Conservation (phyloP, 2,113 vertebrate species). For the Oryzias melastigma region DNA sequence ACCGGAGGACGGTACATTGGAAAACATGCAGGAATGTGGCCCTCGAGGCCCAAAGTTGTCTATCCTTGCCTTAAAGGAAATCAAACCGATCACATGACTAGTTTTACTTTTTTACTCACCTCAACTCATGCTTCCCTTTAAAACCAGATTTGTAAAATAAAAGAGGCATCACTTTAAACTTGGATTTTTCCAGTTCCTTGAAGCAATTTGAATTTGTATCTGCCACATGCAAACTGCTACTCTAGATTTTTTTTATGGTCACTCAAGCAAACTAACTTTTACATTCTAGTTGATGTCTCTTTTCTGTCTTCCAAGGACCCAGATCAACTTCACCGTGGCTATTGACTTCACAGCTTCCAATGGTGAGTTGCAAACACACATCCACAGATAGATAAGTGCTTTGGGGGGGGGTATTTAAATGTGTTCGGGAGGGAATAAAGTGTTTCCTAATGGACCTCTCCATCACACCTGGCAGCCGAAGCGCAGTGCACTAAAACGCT, state of each 20-base stretch:
- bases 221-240: too few relatives aligned
- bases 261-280: background rate
- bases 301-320: slow-evolving; percentile 85
- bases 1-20: too few relatives aligned
- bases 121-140: too few relatives aligned
- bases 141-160: background rate
- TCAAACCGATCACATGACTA: too few relatives aligned
- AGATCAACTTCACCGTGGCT: slow-evolving; percentile 99
- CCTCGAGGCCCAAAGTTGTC: too few relatives aligned
- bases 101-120: background rate
- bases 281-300: slow-evolving; percentile 20
- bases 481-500: slow-evolving; percentile 37
- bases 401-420: slow-evolving; percentile 54
- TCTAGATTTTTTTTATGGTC: background rate
- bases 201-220: too few relatives aligned
- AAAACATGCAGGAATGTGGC: too few relatives aligned
- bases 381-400: background rate
- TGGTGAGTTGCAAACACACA: slow-evolving; percentile 78
- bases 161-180: background rate
- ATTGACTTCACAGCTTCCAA: slow-evolving; percentile 99
- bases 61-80: too few relatives aligned
- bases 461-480: slow-evolving; percentile 49
- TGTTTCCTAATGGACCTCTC: slow-evolving; percentile 57
- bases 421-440: slow-evolving; percentile 54
- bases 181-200: background rate